phyloP scores from a whole-genome alignment of 2,113 vertebrate genomes.

The Lichenostomus cassidix region DNA sequence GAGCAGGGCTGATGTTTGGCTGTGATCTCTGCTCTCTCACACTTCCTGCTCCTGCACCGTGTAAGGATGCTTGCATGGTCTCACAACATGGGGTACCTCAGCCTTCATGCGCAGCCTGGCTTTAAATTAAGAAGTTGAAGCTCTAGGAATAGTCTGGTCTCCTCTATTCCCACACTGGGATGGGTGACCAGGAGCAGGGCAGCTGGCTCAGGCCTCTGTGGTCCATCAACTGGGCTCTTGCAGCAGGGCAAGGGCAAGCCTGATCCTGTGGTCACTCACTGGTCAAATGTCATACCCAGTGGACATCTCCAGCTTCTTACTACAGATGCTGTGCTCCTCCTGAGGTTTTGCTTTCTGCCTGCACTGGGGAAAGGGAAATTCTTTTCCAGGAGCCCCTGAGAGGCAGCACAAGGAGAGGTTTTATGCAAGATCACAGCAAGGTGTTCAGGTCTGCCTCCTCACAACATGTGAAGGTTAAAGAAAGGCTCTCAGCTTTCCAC shows the following conservation, averaged over 20 bases:
- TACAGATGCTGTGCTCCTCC: neutral
- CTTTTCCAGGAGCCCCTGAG: neutral
- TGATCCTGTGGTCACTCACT: neutral
- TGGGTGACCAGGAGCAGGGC: neutral
- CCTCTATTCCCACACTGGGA: accelerated
- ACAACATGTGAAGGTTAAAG: slow-evolving; percentile 1
- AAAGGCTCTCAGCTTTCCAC: neutral
- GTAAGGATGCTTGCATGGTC: accelerated
- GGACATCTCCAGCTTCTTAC: neutral
- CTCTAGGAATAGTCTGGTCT: neutral
- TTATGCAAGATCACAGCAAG: neutral
- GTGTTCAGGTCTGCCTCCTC: neutral
- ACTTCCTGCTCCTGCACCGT: neutral
- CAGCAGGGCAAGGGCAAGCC: neutral
- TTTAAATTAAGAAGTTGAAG: neutral
- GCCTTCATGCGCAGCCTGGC: neutral
- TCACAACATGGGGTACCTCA: accelerated
- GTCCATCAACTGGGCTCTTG: neutral
- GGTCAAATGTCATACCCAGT: neutral
- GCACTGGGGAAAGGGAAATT: neutral
- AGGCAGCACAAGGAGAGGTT: neutral
- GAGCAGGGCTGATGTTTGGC: neutral
- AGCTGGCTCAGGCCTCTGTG: neutral
- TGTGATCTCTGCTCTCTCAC: neutral
- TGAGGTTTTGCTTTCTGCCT: neutral